Evolutionary conservation across 2,113 vertebrate species (phyloP), one percentile per base, ranked within the genome.

Genomic region (Mustela nigripes): DNA sequence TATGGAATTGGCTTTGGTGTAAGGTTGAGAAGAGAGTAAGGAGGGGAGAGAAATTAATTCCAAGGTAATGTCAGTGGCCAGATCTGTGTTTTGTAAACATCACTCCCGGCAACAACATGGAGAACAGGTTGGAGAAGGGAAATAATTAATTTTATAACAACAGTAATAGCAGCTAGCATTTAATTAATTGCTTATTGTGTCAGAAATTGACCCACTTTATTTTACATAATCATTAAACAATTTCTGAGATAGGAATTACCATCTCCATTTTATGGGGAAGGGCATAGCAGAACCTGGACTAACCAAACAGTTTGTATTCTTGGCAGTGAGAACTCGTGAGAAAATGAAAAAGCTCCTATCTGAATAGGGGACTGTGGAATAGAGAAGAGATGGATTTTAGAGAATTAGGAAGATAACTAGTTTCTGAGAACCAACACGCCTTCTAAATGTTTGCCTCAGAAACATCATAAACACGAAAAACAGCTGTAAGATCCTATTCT

Each of bases 301-400:
- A 82, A 95, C 28, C 78, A 92, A 87, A 90, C 33, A 71, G 53
- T 67, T 65, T 91, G 48, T 62, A 31, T 79, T 73, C 62, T 93
- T 82, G 86, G 65, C 14, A n/a, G 42, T 69, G 73, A 93, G 60
- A 85, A 92, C 21, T 3, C 22, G 22, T 87, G 87, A 83, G 89
- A 95, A 91, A 95, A 95, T 69, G 15, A 79, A 58, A 94, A 95
- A 56, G 12, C 1, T 48, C 33, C 33, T n/a, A 45, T 36, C 5
- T 36, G 56, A 83, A 50, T 42, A 53, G 95, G 42, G 24, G 48
- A 26, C 31, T 63, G 36, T 63, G 21, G 39, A 33, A 50, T 48
- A 56, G 79, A 96, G 16, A 92, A 42, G 39, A 85, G 42, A 65
- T 36, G 21, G 9, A 36, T 78, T 94, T 90, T 80, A 63, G 76